A percentile compares a stretch with the other conserved stretches of the same genome.
Conservation (phyloP, 2,797 vertebrate genomes). For the Melanotaenia nigrans region DNA sequence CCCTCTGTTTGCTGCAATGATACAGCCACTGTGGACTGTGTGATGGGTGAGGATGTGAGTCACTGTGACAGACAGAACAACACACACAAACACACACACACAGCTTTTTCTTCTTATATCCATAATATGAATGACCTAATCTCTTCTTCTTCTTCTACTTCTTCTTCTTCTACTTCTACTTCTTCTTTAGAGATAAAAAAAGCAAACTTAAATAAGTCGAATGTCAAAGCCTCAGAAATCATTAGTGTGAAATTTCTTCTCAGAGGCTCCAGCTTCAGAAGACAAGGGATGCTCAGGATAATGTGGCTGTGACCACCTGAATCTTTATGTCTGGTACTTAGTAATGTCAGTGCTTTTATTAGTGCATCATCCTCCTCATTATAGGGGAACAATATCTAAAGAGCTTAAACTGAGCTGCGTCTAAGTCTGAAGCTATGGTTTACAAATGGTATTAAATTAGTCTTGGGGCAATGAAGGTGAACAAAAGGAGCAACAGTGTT, state of each 20-base stretch:
- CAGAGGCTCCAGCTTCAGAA: background rate
- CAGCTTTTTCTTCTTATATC: constrained; percentile 16
- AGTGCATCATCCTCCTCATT: background rate
- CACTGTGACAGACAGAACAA: constrained; percentile 46
- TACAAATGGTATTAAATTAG: constrained; percentile 40
- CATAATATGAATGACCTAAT: background rate
- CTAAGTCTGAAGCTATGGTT: background rate
- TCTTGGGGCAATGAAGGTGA: constrained; percentile 9
- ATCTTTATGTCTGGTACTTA: background rate
- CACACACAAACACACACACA: background rate
- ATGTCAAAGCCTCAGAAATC: constrained; percentile 13
- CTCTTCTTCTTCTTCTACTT: too few species aligned
- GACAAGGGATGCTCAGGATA: background rate
- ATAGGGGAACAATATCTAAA: background rate
- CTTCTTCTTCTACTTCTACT: too few species aligned
- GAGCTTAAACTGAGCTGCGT: constrained; percentile 5
- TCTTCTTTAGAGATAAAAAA: constrained; percentile 5
- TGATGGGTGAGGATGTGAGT: constrained; percentile 51
- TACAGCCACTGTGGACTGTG: constrained; percentile 25
- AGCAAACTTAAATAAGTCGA: constrained; percentile 41
- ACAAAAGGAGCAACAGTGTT: constrained; percentile 38
- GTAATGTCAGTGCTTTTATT: background rate
- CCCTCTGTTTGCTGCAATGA: constrained; percentile 53
- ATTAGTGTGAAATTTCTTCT: too few species aligned
- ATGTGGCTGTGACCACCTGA: background rate